Base-by-base conservation (phyloP, 2,113 vertebrate species). In the Etheostoma spectabile region DNA sequence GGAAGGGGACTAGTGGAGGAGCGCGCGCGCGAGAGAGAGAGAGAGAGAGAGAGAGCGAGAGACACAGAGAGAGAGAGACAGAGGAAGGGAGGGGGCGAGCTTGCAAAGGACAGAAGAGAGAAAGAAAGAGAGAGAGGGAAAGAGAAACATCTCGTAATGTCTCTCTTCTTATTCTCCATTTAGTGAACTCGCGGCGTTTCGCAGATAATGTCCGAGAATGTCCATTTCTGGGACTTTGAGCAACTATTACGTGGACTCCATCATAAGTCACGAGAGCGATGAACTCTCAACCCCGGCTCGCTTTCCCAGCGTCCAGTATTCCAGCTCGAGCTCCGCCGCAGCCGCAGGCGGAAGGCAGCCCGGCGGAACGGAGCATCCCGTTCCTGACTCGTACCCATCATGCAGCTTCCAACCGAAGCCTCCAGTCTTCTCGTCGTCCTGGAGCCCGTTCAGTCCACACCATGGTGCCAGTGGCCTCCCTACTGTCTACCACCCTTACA, bases 191-290 rank as follows among this genome's bases (percentile, higher is more conserved):
- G 95, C 66, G 71, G 83, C 89, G 95, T 92, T 91, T 95, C 93
- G 92, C 97, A 86, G 92, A 99, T 97, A 96, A 99, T 99, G 97
- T 97, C 97, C 96, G 95, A 99, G 94, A 96, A 99, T 99, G 98
- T 97, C 98, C 95, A 97, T 99, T 97, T 99, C 98, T 96, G 98
- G 97, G 95, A 96, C 98, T 93, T 95, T 99, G 95, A 99, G 97
- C 97, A 99, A 97, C 96, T 99, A 99, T 86, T 99, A 97, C 96
- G 98, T 99, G 95, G 98, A 99, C 97, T 98, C 98, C 75, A 97
- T 99, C 92, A 99, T 99, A 96, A 98, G 97, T 97, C 98, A 98
- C 93, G 98, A 99, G 73, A 97, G 95, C 77, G 97, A 98, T 95
- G 98, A 98, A 91, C 95, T 93, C 83, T 89, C 97, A 75, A 94